Conservation (phyloP, 2,113 vertebrate genomes). For the Copsychus sechellarum region DNA sequence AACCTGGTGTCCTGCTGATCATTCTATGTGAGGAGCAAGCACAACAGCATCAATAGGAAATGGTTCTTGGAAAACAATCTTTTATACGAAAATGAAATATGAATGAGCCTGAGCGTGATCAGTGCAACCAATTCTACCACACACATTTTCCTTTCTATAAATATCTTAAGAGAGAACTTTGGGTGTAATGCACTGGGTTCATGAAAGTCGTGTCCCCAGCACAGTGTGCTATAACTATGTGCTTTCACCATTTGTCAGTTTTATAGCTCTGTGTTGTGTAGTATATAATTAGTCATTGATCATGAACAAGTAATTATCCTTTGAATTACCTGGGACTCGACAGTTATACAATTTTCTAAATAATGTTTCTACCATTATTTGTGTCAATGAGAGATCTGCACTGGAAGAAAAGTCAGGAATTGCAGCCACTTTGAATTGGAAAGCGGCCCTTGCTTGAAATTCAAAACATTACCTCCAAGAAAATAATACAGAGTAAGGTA, state of each 20-base stretch:
- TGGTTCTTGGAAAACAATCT: constrained; percentile 12
- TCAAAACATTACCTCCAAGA: not conserved
- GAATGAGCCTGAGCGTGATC: not conserved
- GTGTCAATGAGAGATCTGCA: not conserved
- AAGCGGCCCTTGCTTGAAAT: not conserved
- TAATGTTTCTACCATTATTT: constrained; percentile 24
- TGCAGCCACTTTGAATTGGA: constrained; percentile 20
- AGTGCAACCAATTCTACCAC: not conserved
- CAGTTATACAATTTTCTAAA: constrained; percentile 36
- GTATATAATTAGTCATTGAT: constrained; percentile 50
- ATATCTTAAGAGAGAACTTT: constrained; percentile 13
- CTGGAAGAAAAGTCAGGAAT: not conserved
- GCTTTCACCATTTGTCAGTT: constrained; percentile 32
- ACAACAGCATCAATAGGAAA: constrained; percentile 26
- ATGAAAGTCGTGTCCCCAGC: constrained; percentile 28
- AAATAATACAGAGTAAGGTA: not conserved
- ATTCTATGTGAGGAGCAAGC: constrained; percentile 20
- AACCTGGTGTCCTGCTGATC: constrained; percentile 37
- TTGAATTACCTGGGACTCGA: constrained; percentile 24
- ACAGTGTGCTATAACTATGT: not conserved
- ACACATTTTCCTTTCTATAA: not conserved
- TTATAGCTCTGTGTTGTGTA: constrained; percentile 12
- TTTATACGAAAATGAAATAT: constrained; percentile 28
- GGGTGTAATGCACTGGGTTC: not conserved
- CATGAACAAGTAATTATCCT: constrained; percentile 51